Conservation (phyloP, 1,140 invertebrate genomes). For the Stegodyphus mimosarum region DNA sequence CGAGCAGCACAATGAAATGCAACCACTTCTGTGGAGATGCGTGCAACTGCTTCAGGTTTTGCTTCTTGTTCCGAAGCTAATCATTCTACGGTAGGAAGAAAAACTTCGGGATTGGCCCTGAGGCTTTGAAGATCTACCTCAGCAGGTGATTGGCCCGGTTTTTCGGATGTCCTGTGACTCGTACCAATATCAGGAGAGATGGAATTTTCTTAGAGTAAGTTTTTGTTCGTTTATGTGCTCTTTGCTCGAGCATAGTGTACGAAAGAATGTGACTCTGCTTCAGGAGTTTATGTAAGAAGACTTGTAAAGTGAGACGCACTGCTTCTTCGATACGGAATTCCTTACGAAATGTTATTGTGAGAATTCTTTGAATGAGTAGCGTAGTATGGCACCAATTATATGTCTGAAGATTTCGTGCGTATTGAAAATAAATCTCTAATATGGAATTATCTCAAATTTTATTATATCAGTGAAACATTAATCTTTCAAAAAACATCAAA, state of each 20-base stretch:
- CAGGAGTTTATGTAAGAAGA: not conserved
- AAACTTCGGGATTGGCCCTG: constrained; percentile 19
- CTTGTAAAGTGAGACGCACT: too few species aligned
- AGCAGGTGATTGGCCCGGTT: constrained; percentile 48
- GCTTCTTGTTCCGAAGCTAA: constrained; percentile 45
- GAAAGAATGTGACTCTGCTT: constrained; percentile 38
- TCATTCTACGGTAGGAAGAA: constrained; percentile 12
- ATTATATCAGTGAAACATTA: too few species aligned
- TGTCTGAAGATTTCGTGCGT: too few species aligned
- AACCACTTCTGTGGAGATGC: constrained; percentile 20
- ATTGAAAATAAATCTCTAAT: too few species aligned
- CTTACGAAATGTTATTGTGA: too few species aligned
- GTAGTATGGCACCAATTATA: too few species aligned
- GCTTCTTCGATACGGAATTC: too few species aligned
- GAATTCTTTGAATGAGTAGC: too few species aligned
- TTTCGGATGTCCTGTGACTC: constrained; percentile 34
- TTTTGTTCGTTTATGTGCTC: constrained; percentile 5
- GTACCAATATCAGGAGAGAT: constrained; percentile 23
- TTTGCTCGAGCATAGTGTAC: constrained; percentile 14
- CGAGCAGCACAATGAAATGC: not conserved
- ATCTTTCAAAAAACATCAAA: too few species aligned
- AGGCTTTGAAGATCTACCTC: not conserved
- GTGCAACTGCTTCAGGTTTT: constrained; percentile 30
- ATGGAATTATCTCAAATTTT: too few species aligned
- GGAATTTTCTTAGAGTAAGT: constrained; percentile 12